Percentiles rank a stretch among this genome's conserved stretches.
Conservation (phyloP, 2,888 invertebrate genomes). For the Lucinisca nassula region DNA sequence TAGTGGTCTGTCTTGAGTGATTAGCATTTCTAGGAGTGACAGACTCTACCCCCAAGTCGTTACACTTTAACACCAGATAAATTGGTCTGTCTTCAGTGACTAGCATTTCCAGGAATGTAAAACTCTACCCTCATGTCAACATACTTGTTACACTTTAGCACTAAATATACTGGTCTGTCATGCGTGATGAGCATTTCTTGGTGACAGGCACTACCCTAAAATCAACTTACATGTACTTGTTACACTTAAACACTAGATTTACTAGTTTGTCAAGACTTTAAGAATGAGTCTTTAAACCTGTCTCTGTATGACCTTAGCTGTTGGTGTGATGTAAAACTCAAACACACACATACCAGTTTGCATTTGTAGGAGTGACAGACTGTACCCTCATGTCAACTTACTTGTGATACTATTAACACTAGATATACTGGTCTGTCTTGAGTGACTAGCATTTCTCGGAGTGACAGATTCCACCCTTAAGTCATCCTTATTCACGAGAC, state of each 20-base stretch:
- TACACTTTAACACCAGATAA: neutral
- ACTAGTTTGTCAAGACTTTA: neutral
- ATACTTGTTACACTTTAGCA: conserved; percentile 23
- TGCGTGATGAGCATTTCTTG: conserved; percentile 70
- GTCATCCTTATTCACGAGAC: conserved; percentile 67
- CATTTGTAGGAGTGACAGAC: neutral
- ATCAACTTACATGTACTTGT: conserved; percentile 57
- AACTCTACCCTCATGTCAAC: neutral
- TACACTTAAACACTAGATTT: neutral
- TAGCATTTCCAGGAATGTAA: neutral
- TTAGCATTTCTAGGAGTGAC: conserved; percentile 70
- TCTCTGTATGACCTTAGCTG: too few species aligned
- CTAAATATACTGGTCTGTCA: conserved; percentile 73
- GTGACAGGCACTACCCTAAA: conserved; percentile 72
- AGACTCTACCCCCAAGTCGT: conserved; percentile 72
- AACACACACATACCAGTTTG: too few species aligned
- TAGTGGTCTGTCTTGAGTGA: conserved; percentile 75
- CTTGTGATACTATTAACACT: conserved; percentile 45
- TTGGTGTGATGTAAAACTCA: too few species aligned
- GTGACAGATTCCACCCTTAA: conserved; percentile 72
- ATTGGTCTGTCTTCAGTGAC: neutral
- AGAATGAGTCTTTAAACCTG: too few species aligned
- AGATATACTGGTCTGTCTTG: conserved; percentile 72
- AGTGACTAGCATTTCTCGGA: conserved; percentile 71
- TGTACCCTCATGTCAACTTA: neutral